Base-by-base conservation (phyloP, 2,888 invertebrate genomes). In the Axea sp. region DNA sequence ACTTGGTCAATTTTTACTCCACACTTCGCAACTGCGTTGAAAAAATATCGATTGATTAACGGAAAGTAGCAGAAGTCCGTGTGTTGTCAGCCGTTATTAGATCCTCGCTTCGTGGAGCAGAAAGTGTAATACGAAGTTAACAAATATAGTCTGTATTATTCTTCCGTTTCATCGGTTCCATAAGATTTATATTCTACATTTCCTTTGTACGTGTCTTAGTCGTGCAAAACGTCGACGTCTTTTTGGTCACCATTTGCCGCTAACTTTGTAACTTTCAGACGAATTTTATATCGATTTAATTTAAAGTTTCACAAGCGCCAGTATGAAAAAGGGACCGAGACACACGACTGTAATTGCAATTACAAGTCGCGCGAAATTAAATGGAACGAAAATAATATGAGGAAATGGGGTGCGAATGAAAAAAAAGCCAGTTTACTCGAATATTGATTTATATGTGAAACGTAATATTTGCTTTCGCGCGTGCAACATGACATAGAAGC, bases 11-110 rank as follows among this genome's bases (percentile, higher is more conserved):
- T 19, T 19, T 33, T 33, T 26, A n/a, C n/a, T 7, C 47, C 7
- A 8, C 7, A 14, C 31, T 8, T 45, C 3, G 33, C 26, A 43
- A 24, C 35, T 28, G 26, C 45, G 47, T 14, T 30, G 37, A 19
- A 51, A 33, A 62, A 51, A 57, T 55, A 57, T 49, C 53, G 39
- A 65, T 65, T 59, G 51, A 59, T 73, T 45, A 35, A 43, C 43
- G 15, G 26, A 47, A 73, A 67, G 65, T 73, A 49, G 60, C 53
- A 37, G 28, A 60, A 57, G 45, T 73, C 73, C 55, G 55, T 55
- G 60, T 73, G 45, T 41, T 22, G 59, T 60, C 72, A 73, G 45
- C 51, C 53, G 37, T 60, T 64, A 51, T 59, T 64, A 57, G 57
- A 64, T 57, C 64, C 33, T 51, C 51, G 57, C 64, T 64, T 33